Conservation (phyloP, 2,797 vertebrate species). For the Sarcoramphus papa region DNA sequence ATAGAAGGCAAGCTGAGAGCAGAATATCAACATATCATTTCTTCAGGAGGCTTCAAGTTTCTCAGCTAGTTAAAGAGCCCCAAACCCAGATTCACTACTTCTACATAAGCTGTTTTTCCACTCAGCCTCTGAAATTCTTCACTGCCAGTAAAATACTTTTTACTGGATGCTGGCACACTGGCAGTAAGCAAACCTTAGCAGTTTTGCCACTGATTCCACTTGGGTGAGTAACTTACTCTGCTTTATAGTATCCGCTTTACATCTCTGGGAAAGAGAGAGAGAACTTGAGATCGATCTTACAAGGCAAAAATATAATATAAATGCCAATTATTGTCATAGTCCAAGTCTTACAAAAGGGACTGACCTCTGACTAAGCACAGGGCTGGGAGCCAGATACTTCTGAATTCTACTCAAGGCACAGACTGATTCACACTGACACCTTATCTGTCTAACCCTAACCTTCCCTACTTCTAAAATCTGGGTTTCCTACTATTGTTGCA, state of each 20-base stretch:
- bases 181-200: background rate
- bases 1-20: slow-evolving; percentile 37
- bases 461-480: background rate
- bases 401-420: slow-evolving; percentile 12
- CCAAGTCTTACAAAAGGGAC: slow-evolving; percentile 30
- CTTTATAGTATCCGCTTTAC: background rate
- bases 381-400: slow-evolving; percentile 28
- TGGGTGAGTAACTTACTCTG: background rate
- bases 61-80: slow-evolving; percentile 11
- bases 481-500: background rate
- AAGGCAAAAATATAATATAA: slow-evolving; percentile 42
- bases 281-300: slow-evolving; percentile 20
- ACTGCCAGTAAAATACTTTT: background rate
- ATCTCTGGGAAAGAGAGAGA: background rate
- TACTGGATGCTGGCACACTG: background rate
- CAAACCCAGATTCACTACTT: background rate
- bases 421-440: background rate
- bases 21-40: slow-evolving; percentile 55
- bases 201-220: background rate
- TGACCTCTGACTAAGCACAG: slow-evolving; percentile 61
- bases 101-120: background rate
- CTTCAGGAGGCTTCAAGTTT: slow-evolving; percentile 18
- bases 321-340: slow-evolving; percentile 51
- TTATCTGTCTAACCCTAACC: slow-evolving; percentile 42
- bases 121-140: background rate